A percentile compares a stretch with the other conserved stretches of the same genome.
These are phyloP conservation scores for Penaeus japonicus DNA, from an alignment of 1,140 invertebrate genomes.

Conservation along the genomic window DNA sequence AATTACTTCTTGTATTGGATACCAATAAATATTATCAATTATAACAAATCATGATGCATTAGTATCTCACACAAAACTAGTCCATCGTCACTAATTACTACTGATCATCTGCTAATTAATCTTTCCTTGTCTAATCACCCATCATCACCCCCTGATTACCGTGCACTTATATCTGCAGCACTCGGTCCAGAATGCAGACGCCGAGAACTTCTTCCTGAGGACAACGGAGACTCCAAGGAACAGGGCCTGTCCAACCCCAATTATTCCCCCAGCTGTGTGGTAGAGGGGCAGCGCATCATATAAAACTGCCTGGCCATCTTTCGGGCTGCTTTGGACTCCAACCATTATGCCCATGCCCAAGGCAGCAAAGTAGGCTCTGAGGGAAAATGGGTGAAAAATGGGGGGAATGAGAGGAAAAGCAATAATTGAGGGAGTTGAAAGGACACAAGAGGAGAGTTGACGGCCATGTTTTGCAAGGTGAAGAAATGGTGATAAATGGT, in stretches of 20 bases:
- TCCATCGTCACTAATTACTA: not conserved
- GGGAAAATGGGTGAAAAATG: not conserved
- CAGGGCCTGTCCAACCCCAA: conserved; percentile 84
- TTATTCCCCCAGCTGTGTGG: conserved; percentile 91
- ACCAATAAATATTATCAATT: too few species aligned
- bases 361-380: conserved; percentile 56
- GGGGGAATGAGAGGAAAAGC: not conserved
- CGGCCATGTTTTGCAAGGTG: not conserved
- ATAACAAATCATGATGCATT: too few species aligned
- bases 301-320: conserved; percentile 74
- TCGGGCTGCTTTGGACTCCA: conserved; percentile 61
- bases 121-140: too few species aligned
- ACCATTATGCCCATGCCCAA: conserved; percentile 64
- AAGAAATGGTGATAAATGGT: not conserved
- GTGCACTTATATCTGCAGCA: conserved; percentile 94
- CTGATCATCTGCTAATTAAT: too few species aligned
- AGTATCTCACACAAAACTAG: too few species aligned
- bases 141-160: conserved; percentile 68
- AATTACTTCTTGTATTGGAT: too few species aligned
- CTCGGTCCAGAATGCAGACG: conserved; percentile 93
- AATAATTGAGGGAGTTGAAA: not conserved
- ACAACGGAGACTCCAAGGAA: conserved; percentile 85
- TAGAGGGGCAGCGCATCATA: conserved; percentile 93
- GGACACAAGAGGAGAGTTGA: not conserved
- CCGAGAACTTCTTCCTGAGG: conserved; percentile 94